Conservation (phyloP, 1,140 invertebrate species). For the Schlechtendalia chinensis region DNA sequence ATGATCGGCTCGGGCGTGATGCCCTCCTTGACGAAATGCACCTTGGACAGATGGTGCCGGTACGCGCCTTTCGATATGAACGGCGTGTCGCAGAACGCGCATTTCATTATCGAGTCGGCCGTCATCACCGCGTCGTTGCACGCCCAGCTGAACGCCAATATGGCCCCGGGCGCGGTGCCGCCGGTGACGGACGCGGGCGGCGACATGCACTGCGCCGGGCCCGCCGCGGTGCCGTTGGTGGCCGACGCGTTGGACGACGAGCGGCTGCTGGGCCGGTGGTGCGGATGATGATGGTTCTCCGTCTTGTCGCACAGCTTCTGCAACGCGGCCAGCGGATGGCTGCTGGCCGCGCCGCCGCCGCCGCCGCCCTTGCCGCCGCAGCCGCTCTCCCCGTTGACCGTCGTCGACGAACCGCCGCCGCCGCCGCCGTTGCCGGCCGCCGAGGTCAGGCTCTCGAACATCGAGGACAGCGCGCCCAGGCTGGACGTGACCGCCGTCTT, state of each 20-base stretch:
- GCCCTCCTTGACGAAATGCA: slow-evolving; percentile 94
- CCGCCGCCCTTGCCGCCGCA: slow-evolving; percentile 59
- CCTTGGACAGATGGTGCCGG: slow-evolving; percentile 92
- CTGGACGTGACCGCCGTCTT: slow-evolving; percentile 71
- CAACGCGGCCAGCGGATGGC: slow-evolving; percentile 85
- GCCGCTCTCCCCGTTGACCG: slow-evolving; percentile 57
- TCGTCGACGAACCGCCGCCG: slow-evolving; percentile 55
- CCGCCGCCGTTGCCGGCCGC: slow-evolving; percentile 56
- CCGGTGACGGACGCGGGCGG: slow-evolving; percentile 53
- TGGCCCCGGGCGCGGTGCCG: slow-evolving; percentile 68
- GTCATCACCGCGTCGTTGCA: slow-evolving; percentile 87
- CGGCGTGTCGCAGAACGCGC: slow-evolving; percentile 92
- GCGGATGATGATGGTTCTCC: slow-evolving; percentile 64
- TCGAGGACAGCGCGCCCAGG: slow-evolving; percentile 80
- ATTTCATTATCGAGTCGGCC: slow-evolving; percentile 86
- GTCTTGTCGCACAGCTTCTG: slow-evolving; percentile 95
- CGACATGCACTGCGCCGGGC: slow-evolving; percentile 52
- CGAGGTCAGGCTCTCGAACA: slow-evolving; percentile 77
- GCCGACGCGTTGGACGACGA: slow-evolving; percentile 35
- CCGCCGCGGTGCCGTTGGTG: slow-evolving; percentile 50
- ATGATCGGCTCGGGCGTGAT: slow-evolving; percentile 71
- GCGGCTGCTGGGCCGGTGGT: slow-evolving; percentile 36
- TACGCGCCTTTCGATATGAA: slow-evolving; percentile 96
- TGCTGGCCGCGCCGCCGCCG: slow-evolving; percentile 64
- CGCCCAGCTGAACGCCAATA: slow-evolving; percentile 89